Evolutionary conservation across 2,797 vertebrate genomes (phyloP).

Genomic region (Staurois parvus): DNA sequence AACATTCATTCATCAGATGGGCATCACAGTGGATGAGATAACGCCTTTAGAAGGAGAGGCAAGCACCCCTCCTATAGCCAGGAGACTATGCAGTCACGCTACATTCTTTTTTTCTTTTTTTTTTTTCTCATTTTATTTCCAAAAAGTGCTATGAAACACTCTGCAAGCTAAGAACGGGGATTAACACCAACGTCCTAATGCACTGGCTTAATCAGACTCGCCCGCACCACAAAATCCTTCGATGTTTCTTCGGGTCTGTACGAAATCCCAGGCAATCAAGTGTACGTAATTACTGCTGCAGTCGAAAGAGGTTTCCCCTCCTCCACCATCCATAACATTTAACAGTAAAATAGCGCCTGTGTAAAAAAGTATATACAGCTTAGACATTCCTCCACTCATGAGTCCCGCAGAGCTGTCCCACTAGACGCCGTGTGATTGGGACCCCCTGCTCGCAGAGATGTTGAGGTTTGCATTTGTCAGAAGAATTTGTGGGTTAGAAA

Average conservation of each 20-base stretch:
- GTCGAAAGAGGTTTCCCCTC: neutral
- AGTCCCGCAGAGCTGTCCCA: conserved; percentile 1
- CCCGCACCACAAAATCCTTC: conserved; percentile 44
- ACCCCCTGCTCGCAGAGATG: conserved; percentile 14
- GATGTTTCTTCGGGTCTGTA: conserved; percentile 18
- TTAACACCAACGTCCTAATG: conserved; percentile 47
- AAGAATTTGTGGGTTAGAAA: conserved; percentile 2
- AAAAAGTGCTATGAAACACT: conserved; percentile 48
- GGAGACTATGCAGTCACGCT: conserved; percentile 26
- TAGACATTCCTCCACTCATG: neutral
- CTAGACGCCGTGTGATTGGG: conserved; percentile 8
- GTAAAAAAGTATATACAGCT: neutral
- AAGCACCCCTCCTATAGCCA: conserved; percentile 14
- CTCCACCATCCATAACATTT: neutral
- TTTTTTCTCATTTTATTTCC: conserved; percentile 46
- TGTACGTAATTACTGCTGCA: conserved; percentile 16
- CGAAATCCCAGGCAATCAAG: conserved; percentile 44
- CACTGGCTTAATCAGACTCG: conserved; percentile 37
- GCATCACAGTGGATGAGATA: conserved; percentile 43
- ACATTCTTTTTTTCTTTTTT: neutral
- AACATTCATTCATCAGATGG: conserved; percentile 30
- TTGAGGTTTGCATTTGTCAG: conserved; percentile 6
- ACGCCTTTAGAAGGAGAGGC: neutral
- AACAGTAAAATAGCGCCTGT: conserved; percentile 9
- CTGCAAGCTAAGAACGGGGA: conserved; percentile 42